phyloP scores from a whole-genome alignment of 2,113 vertebrate species.

The Apistogramma diplotaenia region DNA sequence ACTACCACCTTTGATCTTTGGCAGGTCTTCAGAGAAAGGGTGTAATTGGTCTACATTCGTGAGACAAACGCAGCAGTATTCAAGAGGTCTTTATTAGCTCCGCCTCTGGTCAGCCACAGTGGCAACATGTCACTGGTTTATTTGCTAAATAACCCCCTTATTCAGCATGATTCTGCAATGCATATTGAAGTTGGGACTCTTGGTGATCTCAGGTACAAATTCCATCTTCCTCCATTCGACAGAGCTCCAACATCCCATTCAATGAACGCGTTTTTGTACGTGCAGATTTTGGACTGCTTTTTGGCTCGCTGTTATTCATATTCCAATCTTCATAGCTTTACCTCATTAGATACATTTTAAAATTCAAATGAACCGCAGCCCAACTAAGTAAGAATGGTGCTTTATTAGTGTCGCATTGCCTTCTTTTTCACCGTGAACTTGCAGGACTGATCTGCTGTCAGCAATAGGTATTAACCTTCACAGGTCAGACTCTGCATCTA shows the following conservation, averaged over 20 bases:
- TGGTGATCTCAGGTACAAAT: neutral
- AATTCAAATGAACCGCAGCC: neutral
- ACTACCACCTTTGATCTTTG: no score
- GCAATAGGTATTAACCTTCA: constrained; percentile 9
- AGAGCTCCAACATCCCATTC: neutral
- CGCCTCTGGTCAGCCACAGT: neutral
- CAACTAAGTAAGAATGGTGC: neutral
- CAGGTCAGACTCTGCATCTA: neutral
- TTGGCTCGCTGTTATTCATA: neutral
- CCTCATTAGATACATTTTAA: neutral
- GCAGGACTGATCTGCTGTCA: constrained; percentile 11
- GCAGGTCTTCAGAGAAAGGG: neutral
- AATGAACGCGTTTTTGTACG: neutral
- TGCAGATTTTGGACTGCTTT: neutral
- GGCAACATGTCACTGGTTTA: neutral
- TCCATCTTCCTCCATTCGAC: neutral
- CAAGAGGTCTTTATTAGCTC: neutral
- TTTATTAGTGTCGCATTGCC: neutral
- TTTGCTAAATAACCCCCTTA: neutral
- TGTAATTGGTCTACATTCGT: neutral
- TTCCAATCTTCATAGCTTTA: neutral
- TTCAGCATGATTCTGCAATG: neutral
- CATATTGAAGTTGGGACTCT: neutral
- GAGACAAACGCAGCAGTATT: neutral
- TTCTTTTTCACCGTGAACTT: neutral